These are phyloP conservation scores for Tylochromis polylepis DNA, from an alignment of 2,113 vertebrate genomes.

Conservation along the genomic window DNA sequence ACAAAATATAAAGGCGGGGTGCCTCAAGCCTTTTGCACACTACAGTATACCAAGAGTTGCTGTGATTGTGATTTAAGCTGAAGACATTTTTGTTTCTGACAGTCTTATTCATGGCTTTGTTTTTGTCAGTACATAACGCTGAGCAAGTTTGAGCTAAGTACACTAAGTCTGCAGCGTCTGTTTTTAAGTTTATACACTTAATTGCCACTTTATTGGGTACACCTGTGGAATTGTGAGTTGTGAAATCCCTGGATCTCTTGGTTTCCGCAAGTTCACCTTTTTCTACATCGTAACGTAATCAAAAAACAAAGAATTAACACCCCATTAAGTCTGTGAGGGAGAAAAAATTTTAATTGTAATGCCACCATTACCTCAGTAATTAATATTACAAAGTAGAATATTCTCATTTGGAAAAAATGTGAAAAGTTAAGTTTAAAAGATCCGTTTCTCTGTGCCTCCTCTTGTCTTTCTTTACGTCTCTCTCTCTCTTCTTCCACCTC, in stretches of 20 bases:
- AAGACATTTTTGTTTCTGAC: neutral
- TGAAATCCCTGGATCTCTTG: neutral
- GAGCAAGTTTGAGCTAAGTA: neutral
- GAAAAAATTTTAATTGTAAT: neutral
- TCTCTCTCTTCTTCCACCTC: neutral
- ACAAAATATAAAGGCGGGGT: neutral
- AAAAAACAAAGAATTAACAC: neutral
- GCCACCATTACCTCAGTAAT: neutral
- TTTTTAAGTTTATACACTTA: neutral
- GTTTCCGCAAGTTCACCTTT: neutral
- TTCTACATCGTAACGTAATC: neutral
- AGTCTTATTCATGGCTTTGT: neutral
- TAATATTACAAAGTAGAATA: neutral
- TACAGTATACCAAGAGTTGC: neutral
- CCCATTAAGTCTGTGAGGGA: neutral
- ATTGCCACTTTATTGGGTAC: neutral
- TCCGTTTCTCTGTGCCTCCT: neutral
- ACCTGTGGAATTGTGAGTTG: neutral
- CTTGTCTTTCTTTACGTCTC: neutral
- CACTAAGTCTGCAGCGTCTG: neutral
- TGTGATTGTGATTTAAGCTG: neutral
- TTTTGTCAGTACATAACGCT: neutral
- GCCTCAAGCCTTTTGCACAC: neutral
- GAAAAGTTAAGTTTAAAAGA: neutral
- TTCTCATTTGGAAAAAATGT: neutral